Evolutionary conservation across 2,113 vertebrate species (phyloP).

Genomic region (Larimichthys crocea): DNA sequence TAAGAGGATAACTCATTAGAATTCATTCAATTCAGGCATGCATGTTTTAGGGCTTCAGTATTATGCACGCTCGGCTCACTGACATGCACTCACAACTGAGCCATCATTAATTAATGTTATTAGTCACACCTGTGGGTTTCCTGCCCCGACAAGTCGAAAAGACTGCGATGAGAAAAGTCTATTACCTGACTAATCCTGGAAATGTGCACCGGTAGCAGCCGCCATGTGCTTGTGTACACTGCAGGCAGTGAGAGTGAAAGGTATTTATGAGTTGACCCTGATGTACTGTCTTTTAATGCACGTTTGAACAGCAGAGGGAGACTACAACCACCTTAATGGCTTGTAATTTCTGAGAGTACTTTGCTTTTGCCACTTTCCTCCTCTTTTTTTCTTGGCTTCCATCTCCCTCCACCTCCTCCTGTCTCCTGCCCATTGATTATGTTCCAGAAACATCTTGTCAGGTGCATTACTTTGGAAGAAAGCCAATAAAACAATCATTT

Average conservation of each 20-base stretch:
- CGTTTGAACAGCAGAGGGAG: constrained; percentile 12
- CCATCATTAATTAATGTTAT: background rate
- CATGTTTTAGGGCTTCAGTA: background rate
- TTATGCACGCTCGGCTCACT: background rate
- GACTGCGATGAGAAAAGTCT: background rate
- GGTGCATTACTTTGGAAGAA: background rate
- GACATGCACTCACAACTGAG: background rate
- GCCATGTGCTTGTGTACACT: background rate
- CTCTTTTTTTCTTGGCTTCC: background rate
- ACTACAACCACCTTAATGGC: background rate
- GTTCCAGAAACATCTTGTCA: background rate
- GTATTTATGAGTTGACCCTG: background rate
- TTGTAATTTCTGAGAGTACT: background rate
- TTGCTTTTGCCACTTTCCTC: background rate
- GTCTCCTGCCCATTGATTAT: background rate
- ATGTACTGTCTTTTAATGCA: constrained; percentile 2
- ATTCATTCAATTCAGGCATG: background rate
- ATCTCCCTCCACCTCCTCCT: background rate
- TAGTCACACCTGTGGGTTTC: background rate
- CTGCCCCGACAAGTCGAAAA: background rate
- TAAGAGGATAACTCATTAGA: background rate
- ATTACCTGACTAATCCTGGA: background rate
- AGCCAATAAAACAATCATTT: background rate
- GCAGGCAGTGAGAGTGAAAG: background rate
- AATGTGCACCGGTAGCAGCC: background rate